Percentiles rank a stretch among this genome's conserved stretches.
These are phyloP conservation scores for Cephus cinctus DNA, from an alignment of 1,140 invertebrate genomes.

Conservation along the genomic window DNA sequence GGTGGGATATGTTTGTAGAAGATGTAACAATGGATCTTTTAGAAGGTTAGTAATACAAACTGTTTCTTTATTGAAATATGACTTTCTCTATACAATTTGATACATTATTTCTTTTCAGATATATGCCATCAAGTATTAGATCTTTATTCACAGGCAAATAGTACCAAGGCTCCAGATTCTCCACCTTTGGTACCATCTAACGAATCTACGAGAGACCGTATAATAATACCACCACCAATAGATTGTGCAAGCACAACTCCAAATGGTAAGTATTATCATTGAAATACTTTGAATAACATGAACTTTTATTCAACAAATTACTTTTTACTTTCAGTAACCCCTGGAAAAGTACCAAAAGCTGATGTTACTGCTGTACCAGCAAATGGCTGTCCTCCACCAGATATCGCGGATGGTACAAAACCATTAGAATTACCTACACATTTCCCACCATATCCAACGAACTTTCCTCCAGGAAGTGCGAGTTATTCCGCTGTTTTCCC, in stretches of 20 bases:
- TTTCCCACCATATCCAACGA: constrained; percentile 38
- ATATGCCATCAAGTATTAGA: constrained; percentile 97
- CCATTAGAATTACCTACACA: constrained; percentile 38
- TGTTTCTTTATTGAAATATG: neutral
- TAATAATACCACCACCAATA: constrained; percentile 29
- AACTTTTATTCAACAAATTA: constrained; percentile 6
- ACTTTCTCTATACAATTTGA: too few relatives aligned
- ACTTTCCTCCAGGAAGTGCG: constrained; percentile 32
- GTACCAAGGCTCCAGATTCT: constrained; percentile 61
- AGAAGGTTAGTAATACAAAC: constrained; percentile 63
- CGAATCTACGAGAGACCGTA: constrained; percentile 39
- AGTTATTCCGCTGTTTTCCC: constrained; percentile 48
- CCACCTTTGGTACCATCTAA: constrained; percentile 58
- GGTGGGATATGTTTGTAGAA: constrained; percentile 98
- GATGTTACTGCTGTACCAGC: constrained; percentile 32
- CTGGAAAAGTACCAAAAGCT: constrained; percentile 38
- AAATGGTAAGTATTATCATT: constrained; percentile 35
- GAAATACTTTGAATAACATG: constrained; percentile 1
- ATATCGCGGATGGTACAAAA: constrained; percentile 35
- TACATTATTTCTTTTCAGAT: constrained; percentile 70
- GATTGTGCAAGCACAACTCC: constrained; percentile 43
- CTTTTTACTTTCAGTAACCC: constrained; percentile 26
- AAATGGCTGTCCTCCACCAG: constrained; percentile 40
- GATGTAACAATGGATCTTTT: constrained; percentile 94
- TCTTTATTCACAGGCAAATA: constrained; percentile 73